Percentiles rank a stretch among this genome's conserved stretches.
Evolutionary conservation across 2,888 invertebrate species (phyloP).

Genomic region (Entomobrya multifasciata): DNA sequence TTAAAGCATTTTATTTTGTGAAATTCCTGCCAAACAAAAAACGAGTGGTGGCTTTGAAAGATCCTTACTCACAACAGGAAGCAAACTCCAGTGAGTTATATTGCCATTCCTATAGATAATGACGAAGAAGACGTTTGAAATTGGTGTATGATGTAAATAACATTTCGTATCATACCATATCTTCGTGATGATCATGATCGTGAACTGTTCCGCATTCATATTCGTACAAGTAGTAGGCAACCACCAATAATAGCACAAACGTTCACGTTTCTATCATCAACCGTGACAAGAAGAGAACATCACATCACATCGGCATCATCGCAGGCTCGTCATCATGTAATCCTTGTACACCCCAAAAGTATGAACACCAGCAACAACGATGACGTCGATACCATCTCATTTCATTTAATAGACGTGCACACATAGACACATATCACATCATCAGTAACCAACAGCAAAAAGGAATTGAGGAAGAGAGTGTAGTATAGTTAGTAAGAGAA

Average conservation of each 20-base stretch:
- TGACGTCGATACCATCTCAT: constrained; percentile 59
- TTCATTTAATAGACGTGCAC: constrained; percentile 61
- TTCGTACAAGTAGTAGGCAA: constrained; percentile 12
- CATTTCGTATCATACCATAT: constrained; percentile 8
- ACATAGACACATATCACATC: constrained; percentile 42
- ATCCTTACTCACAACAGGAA: neutral
- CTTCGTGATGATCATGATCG: neutral
- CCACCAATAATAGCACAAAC: constrained; percentile 28
- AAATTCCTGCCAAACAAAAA: neutral
- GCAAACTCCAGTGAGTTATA: neutral
- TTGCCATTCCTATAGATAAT: no score
- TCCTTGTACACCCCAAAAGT: neutral
- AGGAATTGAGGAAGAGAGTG: constrained; percentile 26
- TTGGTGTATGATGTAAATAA: constrained; percentile 30
- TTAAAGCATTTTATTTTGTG: no score
- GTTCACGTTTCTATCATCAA: constrained; percentile 40
- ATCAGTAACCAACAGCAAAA: constrained; percentile 5
- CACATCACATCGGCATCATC: constrained; percentile 37
- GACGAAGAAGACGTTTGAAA: constrained; percentile 7
- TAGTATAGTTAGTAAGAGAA: neutral
- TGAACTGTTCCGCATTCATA: neutral
- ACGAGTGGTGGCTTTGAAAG: neutral
- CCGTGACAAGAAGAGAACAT: constrained; percentile 41
- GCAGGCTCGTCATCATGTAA: constrained; percentile 32
- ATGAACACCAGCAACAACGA: constrained; percentile 21